Evolutionary conservation across 2,797 vertebrate species (phyloP), one percentile per base, ranked within the genome.

Genomic region (Phataginus tetradactyla): DNA sequence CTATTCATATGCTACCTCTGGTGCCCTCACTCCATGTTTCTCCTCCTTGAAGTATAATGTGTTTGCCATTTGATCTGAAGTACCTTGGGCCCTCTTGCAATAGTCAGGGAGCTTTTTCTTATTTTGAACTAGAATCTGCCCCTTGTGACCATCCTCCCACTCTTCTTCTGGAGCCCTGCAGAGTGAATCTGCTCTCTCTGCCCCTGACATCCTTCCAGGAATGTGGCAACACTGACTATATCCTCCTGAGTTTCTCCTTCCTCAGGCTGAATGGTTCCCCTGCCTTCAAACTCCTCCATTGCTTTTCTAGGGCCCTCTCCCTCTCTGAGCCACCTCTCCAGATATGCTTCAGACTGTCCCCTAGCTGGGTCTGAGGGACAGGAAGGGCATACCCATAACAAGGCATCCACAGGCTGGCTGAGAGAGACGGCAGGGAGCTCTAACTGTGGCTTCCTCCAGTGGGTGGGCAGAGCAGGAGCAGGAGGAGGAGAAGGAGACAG

Each of bases 401-500:
- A 11, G 95, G 97, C 72, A 21, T 89, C 78, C 63, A 74, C 34
- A 10, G n/a, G 91, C 0, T 39, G 96, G 96, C 97, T 96, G 86
- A 96, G 93, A 96, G 71, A 37, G 34, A 57, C 78, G 25, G 23
- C 59, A 90, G 75, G 93, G 86, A 32, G 4, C 94, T 94, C 66
- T 95, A 89, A 93, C 63, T 94, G 91, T 53, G 49, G 96, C 97
- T 98, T 98, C 96, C 95, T 97, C 95, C 92, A 96, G 86, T 90
- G 84, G 85, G 84, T 68, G 23, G 83, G 85, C 86, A 90, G 34
- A 96, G 97, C 95, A 66, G 21, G 32, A 32, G 37, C 37, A 25
- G 9, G 27, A 7, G 12, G 29, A 96, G 95, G 97, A 97, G 94
- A 93, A 97, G 97, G 96, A 97, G 95, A 95, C 75, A 75, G 95